Base-by-base conservation (phyloP, 2,888 invertebrate genomes). In the Drosophila algonquin region DNA sequence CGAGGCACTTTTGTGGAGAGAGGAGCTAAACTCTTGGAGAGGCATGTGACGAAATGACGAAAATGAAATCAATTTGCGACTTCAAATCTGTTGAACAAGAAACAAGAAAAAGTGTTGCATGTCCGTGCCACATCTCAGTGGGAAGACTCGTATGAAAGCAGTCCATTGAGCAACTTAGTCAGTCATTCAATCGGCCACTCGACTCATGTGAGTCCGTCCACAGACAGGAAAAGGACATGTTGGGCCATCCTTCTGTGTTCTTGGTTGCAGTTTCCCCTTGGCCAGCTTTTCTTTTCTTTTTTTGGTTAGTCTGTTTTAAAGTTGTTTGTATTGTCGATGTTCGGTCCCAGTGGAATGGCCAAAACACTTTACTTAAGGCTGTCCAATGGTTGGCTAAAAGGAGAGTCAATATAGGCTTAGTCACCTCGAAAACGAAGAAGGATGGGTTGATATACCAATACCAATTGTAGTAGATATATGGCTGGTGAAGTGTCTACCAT, bases 41-140 rank as follows among this genome's bases (percentile, higher is more conserved):
- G 61, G 69, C 75, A 68, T 64, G 56, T 80, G 47, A 61, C 74
- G 72, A 77, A 62, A 69, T 56, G 65, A 65, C 69, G 71, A 57
- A 87, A 75, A 77, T 76, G 77, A 81, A 81, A 76, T 81, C 81
- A 83, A 83, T 80, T 76, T 77, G 76, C 78, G 80, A 76, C 75
- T 76, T 77, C 62, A 86, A 76, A 77, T 75, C 87, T 76, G 74
- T 72, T 75, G 68, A 75, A 63, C 80, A 84, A 73, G 74, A 75
- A 72, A 53, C 64, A 62, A 80, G 64, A 73, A 73, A 61, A 62
- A 72, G 51, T 35, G 21, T 10, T 21, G 45, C 57, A 45, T 35
- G 35, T 12, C 35, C 35, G 35, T 35, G 12, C 12, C 12, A 1
- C 40, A 40, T 0, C 14, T 2, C 40, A 2, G 14, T 2, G 2